Percentiles rank a stretch among this genome's conserved stretches.
phyloP scores from a whole-genome alignment of 1,140 invertebrate genomes.

The Diabrotica virgifera region DNA sequence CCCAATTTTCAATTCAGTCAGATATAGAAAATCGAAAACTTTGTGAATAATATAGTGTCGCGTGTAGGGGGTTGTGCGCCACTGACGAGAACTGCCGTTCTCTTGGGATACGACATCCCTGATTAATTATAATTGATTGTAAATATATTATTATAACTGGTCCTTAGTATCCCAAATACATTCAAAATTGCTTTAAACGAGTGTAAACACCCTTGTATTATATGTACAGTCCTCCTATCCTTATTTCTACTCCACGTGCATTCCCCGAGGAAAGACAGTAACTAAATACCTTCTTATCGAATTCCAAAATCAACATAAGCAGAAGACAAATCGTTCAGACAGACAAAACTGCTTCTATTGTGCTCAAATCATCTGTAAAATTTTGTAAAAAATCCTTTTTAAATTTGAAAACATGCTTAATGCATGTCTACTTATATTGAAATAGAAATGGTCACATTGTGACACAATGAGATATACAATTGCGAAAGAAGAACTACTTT shows the following conservation, averaged over 20 bases:
- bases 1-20: no score
- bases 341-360: background rate
- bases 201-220: no score
- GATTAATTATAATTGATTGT: no score
- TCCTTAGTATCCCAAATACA: no score
- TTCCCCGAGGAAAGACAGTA: background rate
- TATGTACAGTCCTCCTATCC: no score
- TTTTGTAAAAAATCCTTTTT: background rate
- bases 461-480: background rate
- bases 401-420: background rate
- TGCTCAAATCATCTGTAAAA: constrained; percentile 1
- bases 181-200: no score
- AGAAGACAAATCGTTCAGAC: background rate
- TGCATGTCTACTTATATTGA: background rate
- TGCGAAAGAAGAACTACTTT: background rate
- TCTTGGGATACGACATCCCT: no score
- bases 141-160: no score
- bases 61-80: no score
- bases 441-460: background rate
- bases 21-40: no score
- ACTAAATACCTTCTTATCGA: background rate
- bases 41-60: no score
- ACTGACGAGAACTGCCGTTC: no score
- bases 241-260: background rate
- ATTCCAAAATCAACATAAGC: background rate